Evolutionary conservation across 2,888 invertebrate species (phyloP).

Genomic region (Caenorhabditis doughertyi): DNA sequence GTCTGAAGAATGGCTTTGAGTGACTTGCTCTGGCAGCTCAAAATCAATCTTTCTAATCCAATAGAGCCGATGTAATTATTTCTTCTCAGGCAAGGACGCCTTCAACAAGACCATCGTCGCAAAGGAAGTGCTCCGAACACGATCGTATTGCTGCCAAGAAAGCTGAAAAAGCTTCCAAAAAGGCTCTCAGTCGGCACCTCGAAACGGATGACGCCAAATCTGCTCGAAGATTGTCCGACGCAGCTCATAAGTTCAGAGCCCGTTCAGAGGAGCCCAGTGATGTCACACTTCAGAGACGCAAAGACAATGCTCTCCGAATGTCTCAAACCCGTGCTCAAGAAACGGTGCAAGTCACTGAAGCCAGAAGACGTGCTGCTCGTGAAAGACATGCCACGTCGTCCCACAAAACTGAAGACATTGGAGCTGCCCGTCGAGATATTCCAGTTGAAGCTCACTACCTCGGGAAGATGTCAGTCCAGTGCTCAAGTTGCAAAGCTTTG

Average conservation of each 20-base stretch:
- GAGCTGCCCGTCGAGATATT: background rate
- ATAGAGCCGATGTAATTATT: no score
- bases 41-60: no score
- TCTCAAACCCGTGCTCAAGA: background rate
- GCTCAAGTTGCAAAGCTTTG: slow-evolving; percentile 71
- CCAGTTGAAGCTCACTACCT: background rate
- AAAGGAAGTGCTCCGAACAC: no score
- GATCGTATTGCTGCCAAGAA: no score
- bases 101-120: no score
- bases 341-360: background rate
- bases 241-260: background rate
- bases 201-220: background rate
- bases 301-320: background rate
- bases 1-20: no score
- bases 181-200: no score
- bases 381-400: background rate
- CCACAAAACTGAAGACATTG: background rate
- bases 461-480: background rate
- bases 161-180: no score
- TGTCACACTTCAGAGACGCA: background rate
- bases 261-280: background rate
- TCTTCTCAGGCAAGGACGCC: no score
- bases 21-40: no score
- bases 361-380: background rate
- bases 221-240: background rate